A percentile compares a stretch with the other conserved stretches of the same genome.
Evolutionary conservation across 2,797 vertebrate genomes (phyloP).

Genomic region (Aphelocoma californica): DNA sequence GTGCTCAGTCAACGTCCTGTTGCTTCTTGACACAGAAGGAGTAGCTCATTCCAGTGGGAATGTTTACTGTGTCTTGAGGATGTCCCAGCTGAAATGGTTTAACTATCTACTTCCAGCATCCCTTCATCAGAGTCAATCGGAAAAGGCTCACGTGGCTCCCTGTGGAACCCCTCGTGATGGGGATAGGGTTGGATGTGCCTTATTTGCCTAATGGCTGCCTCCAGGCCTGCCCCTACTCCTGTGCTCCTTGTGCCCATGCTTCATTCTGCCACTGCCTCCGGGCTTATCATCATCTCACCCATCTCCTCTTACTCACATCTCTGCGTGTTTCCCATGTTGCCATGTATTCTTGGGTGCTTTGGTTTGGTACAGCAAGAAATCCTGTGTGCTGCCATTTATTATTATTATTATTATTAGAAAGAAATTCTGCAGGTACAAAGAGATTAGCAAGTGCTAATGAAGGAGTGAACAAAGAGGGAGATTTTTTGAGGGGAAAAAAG

Average conservation of each 20-base stretch:
- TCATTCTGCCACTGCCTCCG: not conserved
- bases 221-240: not conserved
- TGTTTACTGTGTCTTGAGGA: not conserved
- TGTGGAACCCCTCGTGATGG: not conserved
- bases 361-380: not conserved
- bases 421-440: not conserved
- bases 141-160: not conserved
- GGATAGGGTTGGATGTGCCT: not conserved
- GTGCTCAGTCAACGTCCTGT: not conserved
- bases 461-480: not conserved
- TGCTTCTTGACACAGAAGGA: not conserved
- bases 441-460: not conserved
- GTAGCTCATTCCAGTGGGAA: not conserved
- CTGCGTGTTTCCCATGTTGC: not conserved
- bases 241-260: not conserved
- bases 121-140: not conserved
- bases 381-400: too few relatives aligned
- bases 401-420: too few relatives aligned
- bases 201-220: not conserved
- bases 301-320: not conserved
- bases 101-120: not conserved
- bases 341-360: not conserved
- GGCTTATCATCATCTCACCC: not conserved
- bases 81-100: not conserved
- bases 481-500: accelerated